A percentile compares a stretch with the other conserved stretches of the same genome.
These are phyloP conservation scores for Drosophila repletoides DNA, from an alignment of 1,140 invertebrate genomes.

Conservation along the genomic window DNA sequence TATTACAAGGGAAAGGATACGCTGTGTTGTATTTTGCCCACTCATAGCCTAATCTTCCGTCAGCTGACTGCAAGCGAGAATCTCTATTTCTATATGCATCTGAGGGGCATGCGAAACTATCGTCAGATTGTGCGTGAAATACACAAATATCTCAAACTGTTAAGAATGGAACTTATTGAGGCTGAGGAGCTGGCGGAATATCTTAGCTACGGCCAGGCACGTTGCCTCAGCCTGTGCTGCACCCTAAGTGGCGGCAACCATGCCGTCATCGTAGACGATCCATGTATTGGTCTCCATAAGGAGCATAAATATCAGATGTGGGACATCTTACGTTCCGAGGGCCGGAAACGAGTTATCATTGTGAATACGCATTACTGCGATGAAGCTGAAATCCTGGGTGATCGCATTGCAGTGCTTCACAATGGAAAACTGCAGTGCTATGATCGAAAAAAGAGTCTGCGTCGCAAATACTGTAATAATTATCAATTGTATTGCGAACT, in stretches of 20 bases:
- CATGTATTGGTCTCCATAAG: neutral
- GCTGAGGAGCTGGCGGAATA: neutral
- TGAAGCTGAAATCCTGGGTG: slow-evolving; percentile 13
- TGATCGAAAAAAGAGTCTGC: neutral
- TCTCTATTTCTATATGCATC: slow-evolving; percentile 18
- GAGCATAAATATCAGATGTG: slow-evolving; percentile 4
- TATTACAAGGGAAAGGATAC: neutral
- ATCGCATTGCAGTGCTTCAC: slow-evolving; percentile 22
- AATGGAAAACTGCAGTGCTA: slow-evolving; percentile 10
- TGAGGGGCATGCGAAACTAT: slow-evolving; percentile 20
- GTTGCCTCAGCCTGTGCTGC: slow-evolving; percentile 21
- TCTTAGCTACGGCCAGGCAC: neutral
- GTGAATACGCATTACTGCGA: slow-evolving; percentile 5
- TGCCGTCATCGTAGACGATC: slow-evolving; percentile 15
- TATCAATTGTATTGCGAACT: slow-evolving; percentile 1
- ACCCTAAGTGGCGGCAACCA: slow-evolving; percentile 16
- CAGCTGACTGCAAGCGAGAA: slow-evolving; percentile 8
- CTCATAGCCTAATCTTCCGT: slow-evolving; percentile 3
- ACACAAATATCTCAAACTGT: neutral
- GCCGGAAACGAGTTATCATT: neutral
- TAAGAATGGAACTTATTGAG: neutral
- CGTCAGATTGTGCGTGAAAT: slow-evolving; percentile 15
- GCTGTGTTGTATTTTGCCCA: neutral
- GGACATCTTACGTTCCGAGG: slow-evolving; percentile 13
- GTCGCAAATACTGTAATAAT: neutral